Evolutionary conservation across 2,113 vertebrate genomes (phyloP), one percentile per base, ranked within the genome.

Genomic region (Brienomyrus brachyistius): DNA sequence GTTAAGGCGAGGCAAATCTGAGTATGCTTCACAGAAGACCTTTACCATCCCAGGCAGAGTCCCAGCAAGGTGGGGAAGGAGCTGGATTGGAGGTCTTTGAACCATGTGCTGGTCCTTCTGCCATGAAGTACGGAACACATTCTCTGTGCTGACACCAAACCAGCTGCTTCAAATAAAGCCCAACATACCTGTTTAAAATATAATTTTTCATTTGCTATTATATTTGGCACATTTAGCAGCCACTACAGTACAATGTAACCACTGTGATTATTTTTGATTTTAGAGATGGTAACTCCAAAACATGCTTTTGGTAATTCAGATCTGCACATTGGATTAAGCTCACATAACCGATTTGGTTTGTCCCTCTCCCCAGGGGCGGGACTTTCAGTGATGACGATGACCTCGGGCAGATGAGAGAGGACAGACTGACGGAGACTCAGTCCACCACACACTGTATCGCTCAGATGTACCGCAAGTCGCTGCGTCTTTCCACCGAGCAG

Each of bases 401-500:
- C 0, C 9, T 90, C 88, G 0, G 62, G 15, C 86, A 21, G 54
- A 62, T 91, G 27, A 13, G 82, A 89, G 89, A 94, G 90, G 86
- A 91, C 11, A 23, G 50, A 54, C n/a, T 93, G 40, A 47, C 92
- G 48, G 95, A 95, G 4, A 86, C 89, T 4, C 74, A 94, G 1
- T 92, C 2, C 23, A 90, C 90, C 3, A 40, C 92, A 43, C 94
- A 96, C 92, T 94, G 94, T 43, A 90, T 96, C 92, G 94, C 40
- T 91, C 95, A 95, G 92, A 91, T 96, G 83, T 98, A 97, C 93
- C 96, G 95, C 95, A 99, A 98, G 90, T 98, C 98, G 1, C 96
- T 99, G 4, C 95, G 97, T 1, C 96, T 99, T 89, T 98, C 97
- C 51, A 97, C 98, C 0, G 86, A 97, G 27, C 97, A 99, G 94